A percentile compares a stretch with the other conserved stretches of the same genome.
Evolutionary conservation across 2,113 vertebrate genomes (phyloP).

Genomic region (Balaenoptera acutorostrata): DNA sequence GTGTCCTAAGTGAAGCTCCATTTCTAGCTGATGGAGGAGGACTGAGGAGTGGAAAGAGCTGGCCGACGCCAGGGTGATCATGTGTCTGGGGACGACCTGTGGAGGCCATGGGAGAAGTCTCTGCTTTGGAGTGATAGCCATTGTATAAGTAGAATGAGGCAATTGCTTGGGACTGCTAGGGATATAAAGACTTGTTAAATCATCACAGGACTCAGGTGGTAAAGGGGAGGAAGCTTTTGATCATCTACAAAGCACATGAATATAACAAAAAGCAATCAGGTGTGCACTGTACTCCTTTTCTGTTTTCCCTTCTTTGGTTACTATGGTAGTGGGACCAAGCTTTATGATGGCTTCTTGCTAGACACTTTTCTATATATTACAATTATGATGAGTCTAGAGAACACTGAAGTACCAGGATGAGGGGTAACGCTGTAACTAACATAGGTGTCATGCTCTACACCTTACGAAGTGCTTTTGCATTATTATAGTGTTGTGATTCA

Average conservation of each 20-base stretch:
- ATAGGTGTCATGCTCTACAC: background rate
- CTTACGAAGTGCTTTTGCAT: background rate
- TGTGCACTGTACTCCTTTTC: background rate
- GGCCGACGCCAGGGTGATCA: background rate
- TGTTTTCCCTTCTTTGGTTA: background rate
- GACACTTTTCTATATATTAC: background rate
- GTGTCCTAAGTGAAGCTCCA: background rate
- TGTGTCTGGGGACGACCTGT: background rate
- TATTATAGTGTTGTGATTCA: background rate
- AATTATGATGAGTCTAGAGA: background rate
- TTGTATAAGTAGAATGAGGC: background rate
- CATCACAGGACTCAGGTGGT: background rate
- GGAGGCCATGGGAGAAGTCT: background rate
- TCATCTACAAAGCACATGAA: background rate
- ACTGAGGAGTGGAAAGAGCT: background rate
- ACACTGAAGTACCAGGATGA: background rate
- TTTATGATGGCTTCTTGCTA: background rate
- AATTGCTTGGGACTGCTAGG: background rate
- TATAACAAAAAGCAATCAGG: background rate
- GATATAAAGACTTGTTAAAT: background rate
- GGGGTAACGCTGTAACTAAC: background rate
- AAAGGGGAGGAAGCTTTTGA: background rate
- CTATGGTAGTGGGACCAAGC: background rate
- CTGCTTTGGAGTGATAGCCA: background rate
- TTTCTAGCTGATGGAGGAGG: background rate